These are phyloP conservation scores for Tupaia chinensis DNA, from an alignment of 2,113 vertebrate species.

Conservation along the genomic window DNA sequence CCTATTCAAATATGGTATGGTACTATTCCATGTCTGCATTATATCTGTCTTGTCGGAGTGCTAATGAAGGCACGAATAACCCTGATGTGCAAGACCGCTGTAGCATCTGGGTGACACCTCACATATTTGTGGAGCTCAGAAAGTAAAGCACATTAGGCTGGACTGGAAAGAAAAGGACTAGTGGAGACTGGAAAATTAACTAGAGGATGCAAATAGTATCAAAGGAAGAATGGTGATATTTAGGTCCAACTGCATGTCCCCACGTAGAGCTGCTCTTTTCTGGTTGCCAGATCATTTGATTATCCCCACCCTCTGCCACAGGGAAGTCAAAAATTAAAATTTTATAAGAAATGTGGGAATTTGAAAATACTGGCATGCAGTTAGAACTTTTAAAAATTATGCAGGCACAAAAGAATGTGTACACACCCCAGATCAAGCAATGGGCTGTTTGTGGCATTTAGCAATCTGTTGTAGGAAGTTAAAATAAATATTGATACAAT, in stretches of 20 bases:
- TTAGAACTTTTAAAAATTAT: neutral
- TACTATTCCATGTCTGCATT: neutral
- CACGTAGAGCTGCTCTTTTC: too few species aligned
- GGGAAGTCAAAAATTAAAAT: neutral
- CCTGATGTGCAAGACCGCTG: neutral
- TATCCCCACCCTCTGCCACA: neutral
- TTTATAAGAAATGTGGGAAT: neutral
- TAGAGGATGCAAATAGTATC: neutral
- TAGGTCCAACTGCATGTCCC: neutral
- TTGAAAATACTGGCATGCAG: neutral
- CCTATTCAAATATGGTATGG: neutral
- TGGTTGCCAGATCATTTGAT: neutral
- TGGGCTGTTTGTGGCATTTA: neutral
- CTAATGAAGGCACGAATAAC: neutral
- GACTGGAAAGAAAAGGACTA: neutral
- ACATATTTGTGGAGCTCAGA: neutral
- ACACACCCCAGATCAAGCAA: neutral
- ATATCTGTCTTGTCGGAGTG: neutral
- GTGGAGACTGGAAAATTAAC: neutral
- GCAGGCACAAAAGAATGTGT: neutral
- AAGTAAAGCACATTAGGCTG: neutral
- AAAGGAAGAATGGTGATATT: neutral
- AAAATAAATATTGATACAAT: neutral
- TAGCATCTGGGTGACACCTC: neutral
- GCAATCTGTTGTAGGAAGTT: neutral